Base-by-base conservation (phyloP, 2,113 vertebrate species). In the Rhynchopsitta pachyrhyncha region DNA sequence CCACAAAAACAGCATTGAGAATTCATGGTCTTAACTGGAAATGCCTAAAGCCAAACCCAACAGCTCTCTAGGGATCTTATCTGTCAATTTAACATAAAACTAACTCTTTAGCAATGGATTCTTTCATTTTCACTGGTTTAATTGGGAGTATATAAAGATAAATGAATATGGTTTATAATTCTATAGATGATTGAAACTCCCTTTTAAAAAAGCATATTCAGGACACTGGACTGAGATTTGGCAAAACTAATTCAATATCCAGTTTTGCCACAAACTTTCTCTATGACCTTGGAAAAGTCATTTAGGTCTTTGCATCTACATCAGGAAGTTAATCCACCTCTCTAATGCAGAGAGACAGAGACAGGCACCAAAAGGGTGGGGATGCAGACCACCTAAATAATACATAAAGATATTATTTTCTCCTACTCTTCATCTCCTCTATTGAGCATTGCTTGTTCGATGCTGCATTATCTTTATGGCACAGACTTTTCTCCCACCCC, bases 331-430 rank as follows among this genome's bases (percentile, higher is more conserved):
- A 95, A 95, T 92, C 60, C 89, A 95, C 89, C 80, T 64, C 64
- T 69, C 91, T 76, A 95, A 95, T 44, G 77, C 69, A 93, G 83
- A 79, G 84, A 96, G 91, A 91, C 52, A 73, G 88, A 97, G 88
- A 84, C 86, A 92, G 96, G 91, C 91, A 95, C 73, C 91, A 88
- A 95, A 95, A 81, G 81, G 79, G 44, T 44, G 57, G 69, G 80
- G 74, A 93, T 85, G 86, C 93, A 97, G 91, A 94, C 93, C 92
- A 92, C 89, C 96, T 96, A 96, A 92, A 96, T 96, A 93, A 97
- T 94, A 95, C 71, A 96, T 95, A 91, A 95, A 94, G 86, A 77
- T 69, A 15, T 75, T 82, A 67, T 91, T 93, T 95, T 59, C 81
- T 89, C 67, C 47, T 68, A 57, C 66, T 79, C 88, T 79, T 92